A percentile compares a stretch with the other conserved stretches of the same genome.
Evolutionary conservation across 2,113 vertebrate species (phyloP).

Genomic region (Mobula birostris): DNA sequence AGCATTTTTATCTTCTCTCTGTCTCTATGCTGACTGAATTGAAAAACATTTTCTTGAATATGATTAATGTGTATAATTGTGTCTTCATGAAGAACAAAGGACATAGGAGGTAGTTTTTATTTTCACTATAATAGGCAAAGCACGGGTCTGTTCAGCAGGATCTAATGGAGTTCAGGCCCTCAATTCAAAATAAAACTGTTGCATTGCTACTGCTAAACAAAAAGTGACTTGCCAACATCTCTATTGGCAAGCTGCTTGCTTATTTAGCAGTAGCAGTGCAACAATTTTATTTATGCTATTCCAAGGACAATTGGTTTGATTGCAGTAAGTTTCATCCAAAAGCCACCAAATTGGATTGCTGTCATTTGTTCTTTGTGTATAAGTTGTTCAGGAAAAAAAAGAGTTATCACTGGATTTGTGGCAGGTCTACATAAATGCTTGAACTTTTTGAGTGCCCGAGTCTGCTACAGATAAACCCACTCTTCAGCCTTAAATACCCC

Average conservation of each 20-base stretch:
- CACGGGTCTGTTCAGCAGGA: background rate
- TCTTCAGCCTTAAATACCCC: background rate
- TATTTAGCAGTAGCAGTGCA: background rate
- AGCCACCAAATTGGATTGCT: background rate
- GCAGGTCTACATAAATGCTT: background rate
- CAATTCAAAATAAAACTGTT: background rate
- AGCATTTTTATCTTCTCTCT: background rate
- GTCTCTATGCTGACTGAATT: background rate
- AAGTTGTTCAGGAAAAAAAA: background rate
- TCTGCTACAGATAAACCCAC: background rate
- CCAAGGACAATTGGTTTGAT: background rate
- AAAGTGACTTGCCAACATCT: background rate
- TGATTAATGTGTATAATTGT: background rate
- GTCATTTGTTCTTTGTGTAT: background rate
- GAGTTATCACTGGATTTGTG: background rate
- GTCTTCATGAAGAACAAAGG: background rate
- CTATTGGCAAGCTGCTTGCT: background rate
- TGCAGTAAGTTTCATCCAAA: background rate
- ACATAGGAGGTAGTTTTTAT: background rate
- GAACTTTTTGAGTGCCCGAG: background rate
- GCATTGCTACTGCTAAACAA: background rate
- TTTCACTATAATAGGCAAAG: background rate
- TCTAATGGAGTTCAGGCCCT: background rate
- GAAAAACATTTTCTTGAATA: background rate
- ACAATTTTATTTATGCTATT: background rate